phyloP scores from a whole-genome alignment of 2,888 invertebrate species.

The Mythimna loreyi region DNA sequence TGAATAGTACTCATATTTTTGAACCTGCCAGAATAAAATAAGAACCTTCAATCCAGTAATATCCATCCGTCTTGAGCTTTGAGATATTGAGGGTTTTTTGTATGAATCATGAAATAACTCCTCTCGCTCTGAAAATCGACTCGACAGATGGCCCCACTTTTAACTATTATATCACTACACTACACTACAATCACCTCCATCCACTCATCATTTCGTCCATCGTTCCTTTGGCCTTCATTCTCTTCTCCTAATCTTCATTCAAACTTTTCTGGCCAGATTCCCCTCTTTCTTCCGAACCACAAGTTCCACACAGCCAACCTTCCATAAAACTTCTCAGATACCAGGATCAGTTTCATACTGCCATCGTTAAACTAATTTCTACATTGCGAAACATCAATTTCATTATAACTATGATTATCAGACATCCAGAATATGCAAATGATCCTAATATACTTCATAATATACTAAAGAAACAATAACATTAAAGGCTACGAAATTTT shows the following conservation, averaged over 20 bases:
- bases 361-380: background rate
- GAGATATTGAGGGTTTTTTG: too few species aligned
- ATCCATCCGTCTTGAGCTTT: too few species aligned
- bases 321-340: too few species aligned
- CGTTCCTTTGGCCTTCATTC: background rate
- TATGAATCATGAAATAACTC: too few species aligned
- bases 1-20: too few species aligned
- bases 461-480: background rate
- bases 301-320: too few species aligned
- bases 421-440: background rate
- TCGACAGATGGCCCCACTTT: too few species aligned
- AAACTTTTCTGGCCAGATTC: background rate
- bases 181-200: background rate
- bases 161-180: background rate
- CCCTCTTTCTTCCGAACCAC: too few species aligned
- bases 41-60: too few species aligned
- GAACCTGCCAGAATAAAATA: too few species aligned
- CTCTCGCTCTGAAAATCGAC: too few species aligned
- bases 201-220: background rate
- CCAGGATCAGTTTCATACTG: too few species aligned
- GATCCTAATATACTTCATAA: background rate
- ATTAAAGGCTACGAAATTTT: background rate
- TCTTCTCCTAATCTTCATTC: background rate
- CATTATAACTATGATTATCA: background rate
- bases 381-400: background rate